Conservation (phyloP, 1,140 invertebrate species). For the Achatina immaculata region DNA sequence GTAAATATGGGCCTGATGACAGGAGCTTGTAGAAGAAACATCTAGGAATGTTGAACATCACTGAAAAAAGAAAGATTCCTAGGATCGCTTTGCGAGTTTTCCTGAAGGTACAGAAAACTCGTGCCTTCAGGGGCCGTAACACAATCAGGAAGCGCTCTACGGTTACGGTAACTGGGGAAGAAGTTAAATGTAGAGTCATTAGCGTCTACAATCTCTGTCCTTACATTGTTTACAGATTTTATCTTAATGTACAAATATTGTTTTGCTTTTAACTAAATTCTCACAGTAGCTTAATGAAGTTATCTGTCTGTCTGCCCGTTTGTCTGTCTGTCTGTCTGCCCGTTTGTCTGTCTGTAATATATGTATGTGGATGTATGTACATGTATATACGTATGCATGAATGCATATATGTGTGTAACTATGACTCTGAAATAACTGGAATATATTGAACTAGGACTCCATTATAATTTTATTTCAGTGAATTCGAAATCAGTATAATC, state of each 20-base stretch:
- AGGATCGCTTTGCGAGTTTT: constrained; percentile 41
- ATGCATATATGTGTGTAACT: too few relatives aligned
- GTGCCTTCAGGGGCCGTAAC: constrained; percentile 38
- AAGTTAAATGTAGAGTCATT: not conserved
- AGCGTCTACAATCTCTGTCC: not conserved
- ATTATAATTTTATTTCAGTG: too few relatives aligned
- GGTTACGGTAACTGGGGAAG: constrained; percentile 24
- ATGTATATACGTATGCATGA: too few relatives aligned
- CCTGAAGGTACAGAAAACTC: constrained; percentile 42
- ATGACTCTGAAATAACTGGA: too few relatives aligned
- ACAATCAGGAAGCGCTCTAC: constrained; percentile 43
- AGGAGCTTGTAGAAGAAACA: constrained; percentile 40
- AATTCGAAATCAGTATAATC: too few relatives aligned
- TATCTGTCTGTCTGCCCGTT: too few relatives aligned
- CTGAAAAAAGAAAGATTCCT: constrained; percentile 42
- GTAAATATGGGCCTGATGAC: not conserved
- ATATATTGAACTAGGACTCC: too few relatives aligned
- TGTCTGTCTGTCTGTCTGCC: too few relatives aligned
- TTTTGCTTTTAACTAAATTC: not conserved
- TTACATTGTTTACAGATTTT: not conserved
- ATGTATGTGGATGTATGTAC: too few relatives aligned
- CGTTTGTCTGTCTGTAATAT: too few relatives aligned
- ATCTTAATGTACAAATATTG: not conserved
- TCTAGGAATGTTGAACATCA: constrained; percentile 47
- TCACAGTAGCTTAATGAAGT: not conserved